These are phyloP conservation scores for Alloplasta piceator DNA, from an alignment of 2,888 invertebrate genomes.

Conservation along the genomic window DNA sequence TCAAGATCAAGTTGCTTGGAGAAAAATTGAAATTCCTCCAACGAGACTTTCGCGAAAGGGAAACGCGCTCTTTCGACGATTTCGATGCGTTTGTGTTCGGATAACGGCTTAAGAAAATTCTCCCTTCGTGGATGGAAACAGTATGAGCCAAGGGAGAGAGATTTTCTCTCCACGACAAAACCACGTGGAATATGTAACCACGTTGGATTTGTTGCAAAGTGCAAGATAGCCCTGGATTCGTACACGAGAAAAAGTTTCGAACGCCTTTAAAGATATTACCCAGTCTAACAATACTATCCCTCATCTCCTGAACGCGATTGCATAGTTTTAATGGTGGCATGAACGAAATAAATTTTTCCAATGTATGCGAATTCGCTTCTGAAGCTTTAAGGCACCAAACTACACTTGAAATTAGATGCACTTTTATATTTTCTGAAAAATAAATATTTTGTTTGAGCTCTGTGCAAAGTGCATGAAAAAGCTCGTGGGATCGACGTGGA, in stretches of 20 bases:
- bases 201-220: slow-evolving; percentile 37
- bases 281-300: slow-evolving; percentile 75
- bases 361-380: neutral
- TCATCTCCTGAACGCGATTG: slow-evolving; percentile 67
- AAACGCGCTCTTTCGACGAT: neutral
- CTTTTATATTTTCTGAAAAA: too few relatives aligned
- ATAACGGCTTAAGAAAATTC: slow-evolving; percentile 12
- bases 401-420: too few relatives aligned
- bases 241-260: slow-evolving; percentile 57
- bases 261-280: slow-evolving; percentile 72
- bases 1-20: too few relatives aligned
- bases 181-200: slow-evolving; percentile 56
- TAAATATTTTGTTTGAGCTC: too few relatives aligned
- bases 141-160: neutral
- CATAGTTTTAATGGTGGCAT: slow-evolving; percentile 38
- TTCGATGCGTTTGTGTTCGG: neutral
- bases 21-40: too few relatives aligned
- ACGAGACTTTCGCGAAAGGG: too few relatives aligned
- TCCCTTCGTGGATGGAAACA: neutral
- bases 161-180: slow-evolving; percentile 43
- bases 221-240: neutral
- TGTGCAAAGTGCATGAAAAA: too few relatives aligned
- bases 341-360: neutral
- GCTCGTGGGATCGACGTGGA: too few relatives aligned
- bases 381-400: neutral